These are phyloP conservation scores for Halictus ligatus DNA, from an alignment of 2,888 invertebrate genomes.

Conservation along the genomic window DNA sequence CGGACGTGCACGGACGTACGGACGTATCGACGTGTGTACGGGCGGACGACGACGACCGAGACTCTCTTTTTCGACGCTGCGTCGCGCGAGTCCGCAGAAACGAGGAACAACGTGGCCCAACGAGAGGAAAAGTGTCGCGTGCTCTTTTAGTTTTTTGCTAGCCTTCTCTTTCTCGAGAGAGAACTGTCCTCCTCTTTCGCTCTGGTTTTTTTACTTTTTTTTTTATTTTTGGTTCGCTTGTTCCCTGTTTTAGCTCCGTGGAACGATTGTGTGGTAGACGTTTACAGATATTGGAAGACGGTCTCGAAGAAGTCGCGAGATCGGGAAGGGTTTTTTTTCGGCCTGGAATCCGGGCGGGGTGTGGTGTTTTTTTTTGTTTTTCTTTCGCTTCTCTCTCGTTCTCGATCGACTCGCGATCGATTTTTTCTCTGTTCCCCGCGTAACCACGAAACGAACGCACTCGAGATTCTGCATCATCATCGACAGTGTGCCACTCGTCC, in stretches of 20 bases:
- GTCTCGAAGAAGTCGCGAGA: constrained; percentile 22
- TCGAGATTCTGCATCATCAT: constrained; percentile 77
- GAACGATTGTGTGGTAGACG: neutral
- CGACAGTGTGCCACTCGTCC: constrained; percentile 74
- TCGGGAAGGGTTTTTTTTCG: constrained; percentile 12
- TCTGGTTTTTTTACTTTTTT: neutral
- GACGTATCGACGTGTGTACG: neutral
- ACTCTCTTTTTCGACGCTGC: constrained; percentile 82
- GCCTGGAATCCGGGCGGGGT: constrained; percentile 64
- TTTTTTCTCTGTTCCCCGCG: constrained; percentile 78
- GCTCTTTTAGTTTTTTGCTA: constrained; percentile 8
- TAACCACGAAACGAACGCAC: constrained; percentile 67
- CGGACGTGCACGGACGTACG: neutral
- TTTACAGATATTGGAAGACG: neutral
- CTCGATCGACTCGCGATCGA: constrained; percentile 79
- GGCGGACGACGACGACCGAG: constrained; percentile 66
- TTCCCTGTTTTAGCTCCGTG: constrained; percentile 5
- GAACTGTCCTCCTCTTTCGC: neutral
- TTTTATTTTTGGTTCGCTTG: constrained; percentile 2
- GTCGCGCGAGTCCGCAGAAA: constrained; percentile 53
- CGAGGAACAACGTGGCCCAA: constrained; percentile 69
- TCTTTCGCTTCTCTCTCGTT: constrained; percentile 60
- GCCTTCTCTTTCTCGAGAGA: neutral
- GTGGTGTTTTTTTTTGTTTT: constrained; percentile 68
- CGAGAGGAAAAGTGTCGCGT: constrained; percentile 60